These are phyloP conservation scores for Gorilla gorilla DNA, from an alignment of 2,113 vertebrate species.

Conservation along the genomic window DNA sequence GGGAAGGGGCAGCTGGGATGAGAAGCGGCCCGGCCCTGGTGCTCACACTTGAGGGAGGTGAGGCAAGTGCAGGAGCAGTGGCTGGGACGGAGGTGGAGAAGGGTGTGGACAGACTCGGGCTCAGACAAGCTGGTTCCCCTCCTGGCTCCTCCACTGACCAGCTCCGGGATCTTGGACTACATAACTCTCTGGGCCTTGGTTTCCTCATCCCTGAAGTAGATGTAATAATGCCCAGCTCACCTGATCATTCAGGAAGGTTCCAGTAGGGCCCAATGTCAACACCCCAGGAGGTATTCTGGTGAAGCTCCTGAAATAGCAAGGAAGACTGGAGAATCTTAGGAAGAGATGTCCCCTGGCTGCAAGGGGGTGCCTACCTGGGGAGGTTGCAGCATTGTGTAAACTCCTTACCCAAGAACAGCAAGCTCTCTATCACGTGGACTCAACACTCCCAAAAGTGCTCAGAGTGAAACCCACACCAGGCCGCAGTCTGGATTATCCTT, in stretches of 20 bases:
- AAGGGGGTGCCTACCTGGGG: neutral
- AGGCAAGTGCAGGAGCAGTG: neutral
- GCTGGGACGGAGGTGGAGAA: rapidly evolving
- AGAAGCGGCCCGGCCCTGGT: neutral
- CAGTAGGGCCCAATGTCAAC: neutral
- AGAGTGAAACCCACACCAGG: neutral
- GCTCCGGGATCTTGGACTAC: neutral
- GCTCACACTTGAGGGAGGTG: neutral
- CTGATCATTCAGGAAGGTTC: neutral
- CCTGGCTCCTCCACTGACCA: neutral
- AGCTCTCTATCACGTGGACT: neutral
- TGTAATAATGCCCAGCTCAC: neutral
- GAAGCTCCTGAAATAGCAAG: neutral
- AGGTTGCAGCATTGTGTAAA: neutral
- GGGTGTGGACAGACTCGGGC: neutral
- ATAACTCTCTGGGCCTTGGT: neutral
- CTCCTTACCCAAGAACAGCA: neutral
- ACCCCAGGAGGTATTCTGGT: rapidly evolving
- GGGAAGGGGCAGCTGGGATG: rapidly evolving
- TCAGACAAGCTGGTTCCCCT: neutral
- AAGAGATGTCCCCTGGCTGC: neutral
- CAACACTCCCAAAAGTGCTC: neutral
- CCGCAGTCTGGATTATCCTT: neutral
- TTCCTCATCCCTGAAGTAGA: neutral
- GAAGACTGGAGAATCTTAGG: neutral